Evolutionary conservation across 2,797 vertebrate species (phyloP).

Genomic region (Bufotes viridis): DNA sequence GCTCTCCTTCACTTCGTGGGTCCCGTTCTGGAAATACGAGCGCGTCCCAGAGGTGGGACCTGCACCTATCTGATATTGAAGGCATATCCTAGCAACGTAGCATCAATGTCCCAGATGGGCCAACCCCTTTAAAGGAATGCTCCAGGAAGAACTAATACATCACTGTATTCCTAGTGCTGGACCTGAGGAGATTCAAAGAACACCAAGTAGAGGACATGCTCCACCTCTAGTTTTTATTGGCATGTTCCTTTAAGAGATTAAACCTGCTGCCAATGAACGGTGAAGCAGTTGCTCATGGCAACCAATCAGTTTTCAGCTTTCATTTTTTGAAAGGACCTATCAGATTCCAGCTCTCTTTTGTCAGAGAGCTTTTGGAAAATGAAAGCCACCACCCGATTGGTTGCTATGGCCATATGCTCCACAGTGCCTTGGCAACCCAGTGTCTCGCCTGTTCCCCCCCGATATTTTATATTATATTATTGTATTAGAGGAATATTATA

Average conservation of each 20-base stretch:
- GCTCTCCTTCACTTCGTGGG: no score
- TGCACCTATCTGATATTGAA: no score
- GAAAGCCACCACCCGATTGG: not conserved
- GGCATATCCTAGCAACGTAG: no score
- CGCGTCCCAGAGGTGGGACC: no score
- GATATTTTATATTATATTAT: not conserved
- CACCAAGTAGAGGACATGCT: not conserved
- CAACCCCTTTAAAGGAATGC: not conserved
- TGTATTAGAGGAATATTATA: not conserved
- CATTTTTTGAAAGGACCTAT: not conserved
- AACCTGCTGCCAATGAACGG: not conserved
- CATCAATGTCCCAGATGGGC: no score
- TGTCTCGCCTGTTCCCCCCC: not conserved
- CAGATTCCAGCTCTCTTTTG: not conserved
- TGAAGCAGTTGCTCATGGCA: not conserved
- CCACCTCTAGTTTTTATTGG: not conserved
- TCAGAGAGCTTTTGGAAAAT: not conserved
- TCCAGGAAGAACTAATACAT: not conserved
- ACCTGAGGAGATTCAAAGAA: not conserved
- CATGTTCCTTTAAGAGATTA: no score
- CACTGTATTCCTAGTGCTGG: not conserved
- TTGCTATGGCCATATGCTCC: not conserved
- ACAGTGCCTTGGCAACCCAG: not conserved
- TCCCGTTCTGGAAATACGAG: no score
- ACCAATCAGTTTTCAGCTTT: not conserved